Evolutionary conservation across 1,140 invertebrate species (phyloP).

Genomic region (Lepidostoma basale): DNA sequence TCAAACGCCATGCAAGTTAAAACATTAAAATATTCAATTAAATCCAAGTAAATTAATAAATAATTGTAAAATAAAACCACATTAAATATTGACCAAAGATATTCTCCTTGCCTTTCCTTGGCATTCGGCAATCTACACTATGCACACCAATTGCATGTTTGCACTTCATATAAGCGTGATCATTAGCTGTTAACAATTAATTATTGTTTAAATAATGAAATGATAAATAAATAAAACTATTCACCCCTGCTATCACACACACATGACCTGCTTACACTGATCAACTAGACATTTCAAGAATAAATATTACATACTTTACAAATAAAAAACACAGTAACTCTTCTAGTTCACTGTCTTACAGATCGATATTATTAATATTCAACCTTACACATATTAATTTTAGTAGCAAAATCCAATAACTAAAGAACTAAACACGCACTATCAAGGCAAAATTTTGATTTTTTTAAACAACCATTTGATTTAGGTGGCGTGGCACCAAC

Average conservation of each 20-base stretch:
- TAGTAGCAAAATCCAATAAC: conserved; percentile 45
- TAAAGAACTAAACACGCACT: conserved; percentile 44
- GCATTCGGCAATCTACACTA: too few species aligned
- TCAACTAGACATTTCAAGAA: conserved; percentile 14
- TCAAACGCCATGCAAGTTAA: too few species aligned
- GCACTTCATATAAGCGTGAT: neutral
- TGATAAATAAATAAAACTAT: neutral
- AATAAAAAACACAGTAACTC: neutral
- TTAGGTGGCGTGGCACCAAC: conserved; percentile 28
- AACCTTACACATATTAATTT: conserved; percentile 30
- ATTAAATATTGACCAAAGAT: too few species aligned
- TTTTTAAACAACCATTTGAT: conserved; percentile 47
- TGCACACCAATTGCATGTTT: too few species aligned
- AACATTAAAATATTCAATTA: too few species aligned
- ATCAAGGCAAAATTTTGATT: conserved; percentile 47
- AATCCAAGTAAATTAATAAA: too few species aligned
- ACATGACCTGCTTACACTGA: neutral
- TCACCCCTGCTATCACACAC: neutral
- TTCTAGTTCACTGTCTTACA: conserved; percentile 11
- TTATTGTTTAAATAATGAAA: neutral
- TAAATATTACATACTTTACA: neutral
- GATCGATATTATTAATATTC: conserved; percentile 13
- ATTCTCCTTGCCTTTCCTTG: too few species aligned
- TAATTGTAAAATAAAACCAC: too few species aligned
- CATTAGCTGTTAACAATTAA: neutral